These are phyloP conservation scores for Probosciger aterrimus DNA, from an alignment of 2,113 vertebrate genomes.

Conservation along the genomic window DNA sequence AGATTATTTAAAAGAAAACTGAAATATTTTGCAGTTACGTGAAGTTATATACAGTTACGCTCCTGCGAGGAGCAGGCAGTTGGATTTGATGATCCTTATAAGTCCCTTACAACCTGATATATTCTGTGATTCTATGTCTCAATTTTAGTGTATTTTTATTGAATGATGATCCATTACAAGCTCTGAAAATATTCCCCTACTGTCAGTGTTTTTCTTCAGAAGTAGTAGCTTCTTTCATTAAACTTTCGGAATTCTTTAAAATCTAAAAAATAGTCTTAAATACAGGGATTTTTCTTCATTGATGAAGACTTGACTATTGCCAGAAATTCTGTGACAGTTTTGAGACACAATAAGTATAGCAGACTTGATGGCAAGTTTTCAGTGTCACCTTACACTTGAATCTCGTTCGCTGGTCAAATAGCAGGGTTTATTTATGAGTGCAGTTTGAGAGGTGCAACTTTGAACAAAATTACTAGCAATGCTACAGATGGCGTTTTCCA, in stretches of 20 bases:
- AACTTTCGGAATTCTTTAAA: neutral
- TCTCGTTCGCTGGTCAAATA: neutral
- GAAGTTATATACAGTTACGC: neutral
- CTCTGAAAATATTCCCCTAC: neutral
- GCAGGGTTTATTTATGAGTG: neutral
- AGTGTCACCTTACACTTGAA: neutral
- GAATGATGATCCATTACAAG: neutral
- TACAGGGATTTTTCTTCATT: neutral
- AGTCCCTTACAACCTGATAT: neutral
- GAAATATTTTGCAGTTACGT: neutral
- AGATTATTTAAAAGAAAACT: conserved; percentile 18
- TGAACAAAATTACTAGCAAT: neutral
- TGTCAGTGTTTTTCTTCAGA: neutral
- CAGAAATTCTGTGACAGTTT: neutral
- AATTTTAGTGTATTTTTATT: neutral
- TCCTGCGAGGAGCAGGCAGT: neutral
- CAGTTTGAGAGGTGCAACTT: neutral
- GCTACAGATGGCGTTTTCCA: neutral
- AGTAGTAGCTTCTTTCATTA: neutral
- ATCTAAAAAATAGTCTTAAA: neutral
- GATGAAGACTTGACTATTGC: neutral
- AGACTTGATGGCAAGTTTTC: fast-evolving
- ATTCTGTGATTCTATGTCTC: neutral
- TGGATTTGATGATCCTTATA: neutral
- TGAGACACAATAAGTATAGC: neutral